These are phyloP conservation scores for Nemoura dubitans DNA, from an alignment of 2,888 invertebrate genomes.

Conservation along the genomic window DNA sequence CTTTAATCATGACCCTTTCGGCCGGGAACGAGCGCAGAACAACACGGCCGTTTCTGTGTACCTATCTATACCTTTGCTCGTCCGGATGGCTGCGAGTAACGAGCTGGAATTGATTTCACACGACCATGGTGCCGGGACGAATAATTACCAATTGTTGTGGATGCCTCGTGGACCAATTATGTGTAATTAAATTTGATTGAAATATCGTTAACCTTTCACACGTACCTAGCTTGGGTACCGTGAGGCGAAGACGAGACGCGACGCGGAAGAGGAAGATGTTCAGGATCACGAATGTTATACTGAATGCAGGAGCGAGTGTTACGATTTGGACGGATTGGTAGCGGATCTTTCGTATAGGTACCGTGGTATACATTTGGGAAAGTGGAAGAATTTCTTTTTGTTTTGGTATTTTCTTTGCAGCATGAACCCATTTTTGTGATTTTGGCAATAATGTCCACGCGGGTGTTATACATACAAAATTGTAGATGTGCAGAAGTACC, in stretches of 20 bases:
- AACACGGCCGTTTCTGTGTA: neutral
- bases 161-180: constrained; percentile 25
- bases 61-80: too few relatives aligned
- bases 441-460: too few relatives aligned
- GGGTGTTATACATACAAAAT: too few relatives aligned
- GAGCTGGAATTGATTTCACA: constrained; percentile 40
- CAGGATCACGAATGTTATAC: neutral
- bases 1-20: constrained; percentile 5
- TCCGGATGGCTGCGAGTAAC: neutral
- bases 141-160: constrained; percentile 35
- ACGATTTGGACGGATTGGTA: neutral
- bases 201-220: constrained; percentile 38
- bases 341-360: neutral
- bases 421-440: too few relatives aligned
- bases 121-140: constrained; percentile 28
- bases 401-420: too few relatives aligned
- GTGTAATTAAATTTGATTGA: constrained; percentile 40
- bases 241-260: neutral
- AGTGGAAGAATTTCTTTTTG: too few relatives aligned
- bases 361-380: neutral
- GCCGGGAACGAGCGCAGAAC: neutral
- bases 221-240: neutral
- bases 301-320: neutral
- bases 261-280: constrained; percentile 18
- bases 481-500: too few relatives aligned